These are phyloP conservation scores for Onychostruthus taczanowskii DNA, from an alignment of 2,113 vertebrate genomes.

Conservation along the genomic window DNA sequence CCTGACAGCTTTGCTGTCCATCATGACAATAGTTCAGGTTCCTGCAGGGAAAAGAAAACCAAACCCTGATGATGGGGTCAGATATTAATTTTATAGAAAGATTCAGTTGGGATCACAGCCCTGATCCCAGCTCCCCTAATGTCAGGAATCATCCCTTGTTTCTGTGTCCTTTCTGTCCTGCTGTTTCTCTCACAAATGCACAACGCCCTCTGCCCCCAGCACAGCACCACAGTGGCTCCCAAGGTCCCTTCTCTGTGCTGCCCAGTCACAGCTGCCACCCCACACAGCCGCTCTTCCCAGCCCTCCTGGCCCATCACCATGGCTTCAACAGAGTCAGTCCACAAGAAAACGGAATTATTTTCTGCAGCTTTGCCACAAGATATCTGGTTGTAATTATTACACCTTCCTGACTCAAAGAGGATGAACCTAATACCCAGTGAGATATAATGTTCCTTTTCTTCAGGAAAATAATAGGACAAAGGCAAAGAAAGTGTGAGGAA, in stretches of 20 bases:
- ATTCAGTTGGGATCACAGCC: background rate
- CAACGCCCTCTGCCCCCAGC: rapidly evolving
- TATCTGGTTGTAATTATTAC: background rate
- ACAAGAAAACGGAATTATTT: background rate
- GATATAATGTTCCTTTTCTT: background rate
- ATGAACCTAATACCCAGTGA: background rate
- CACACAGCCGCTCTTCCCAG: background rate
- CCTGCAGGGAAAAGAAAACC: background rate
- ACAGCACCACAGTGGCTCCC: background rate
- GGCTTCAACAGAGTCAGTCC: rapidly evolving
- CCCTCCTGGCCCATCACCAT: background rate
- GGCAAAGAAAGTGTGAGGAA: background rate
- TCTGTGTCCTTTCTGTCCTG: background rate
- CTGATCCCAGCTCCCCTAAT: rapidly evolving
- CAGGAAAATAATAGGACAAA: background rate
- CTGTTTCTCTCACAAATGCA: background rate
- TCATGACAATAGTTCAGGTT: background rate
- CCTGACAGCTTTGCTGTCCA: background rate
- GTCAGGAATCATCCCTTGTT: background rate
- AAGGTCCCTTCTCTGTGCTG: background rate
- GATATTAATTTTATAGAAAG: background rate
- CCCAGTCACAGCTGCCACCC: background rate
- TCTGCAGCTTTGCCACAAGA: background rate
- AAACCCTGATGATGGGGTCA: background rate
- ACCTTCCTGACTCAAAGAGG: background rate